Evolutionary conservation across 1,140 invertebrate genomes (phyloP), one percentile per base, ranked within the genome.

Genomic region (Scaptomyza graminum): DNA sequence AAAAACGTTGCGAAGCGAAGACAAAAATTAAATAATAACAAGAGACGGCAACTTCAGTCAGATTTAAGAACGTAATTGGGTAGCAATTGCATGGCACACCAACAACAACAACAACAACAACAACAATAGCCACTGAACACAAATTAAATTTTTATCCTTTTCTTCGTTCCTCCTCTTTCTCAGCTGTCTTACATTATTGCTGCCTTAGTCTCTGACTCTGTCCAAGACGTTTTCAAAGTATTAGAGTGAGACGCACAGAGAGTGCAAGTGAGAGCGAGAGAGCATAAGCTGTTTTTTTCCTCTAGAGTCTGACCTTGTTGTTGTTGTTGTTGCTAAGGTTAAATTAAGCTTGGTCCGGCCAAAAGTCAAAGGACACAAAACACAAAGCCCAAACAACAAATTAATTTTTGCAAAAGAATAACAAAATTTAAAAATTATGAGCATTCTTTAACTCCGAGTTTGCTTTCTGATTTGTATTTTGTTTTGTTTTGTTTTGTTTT

Each of bases 31-130:
- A 88, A 88, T 88, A 88, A 88, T 88, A 88, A 88, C 83, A 88
- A 88, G 84, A 79, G 83, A 88, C 72, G 68, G 37, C 37, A 88
- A 88, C 83, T 88, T 88, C 84, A 88, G 83, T 88, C 79, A 83
- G 83, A 88, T 88, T 88, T 88, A 83, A 88, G 88, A 88, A 88
- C 83, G 84, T 88, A 88, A 88, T 88, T 88, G 84, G 83, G 83
- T 88, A 88, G 83, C 83, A 88, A 88, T 88, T 88, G 85, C 83
- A 83, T 73, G 83, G 67, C 49, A 60, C 76, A 76, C 65, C 79
- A 71, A n/a, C 41, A 56, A 7, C 39, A 69, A 15, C 52, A 64
- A 41, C 52, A 66, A 25, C 64, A 62, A 47, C 60, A 50, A 28
- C 5, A 73, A 66, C 66, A 66, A 57, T 51, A 59, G 67, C 75